Base-by-base conservation (phyloP, 2,113 vertebrate genomes). In the Silurus asotus region DNA sequence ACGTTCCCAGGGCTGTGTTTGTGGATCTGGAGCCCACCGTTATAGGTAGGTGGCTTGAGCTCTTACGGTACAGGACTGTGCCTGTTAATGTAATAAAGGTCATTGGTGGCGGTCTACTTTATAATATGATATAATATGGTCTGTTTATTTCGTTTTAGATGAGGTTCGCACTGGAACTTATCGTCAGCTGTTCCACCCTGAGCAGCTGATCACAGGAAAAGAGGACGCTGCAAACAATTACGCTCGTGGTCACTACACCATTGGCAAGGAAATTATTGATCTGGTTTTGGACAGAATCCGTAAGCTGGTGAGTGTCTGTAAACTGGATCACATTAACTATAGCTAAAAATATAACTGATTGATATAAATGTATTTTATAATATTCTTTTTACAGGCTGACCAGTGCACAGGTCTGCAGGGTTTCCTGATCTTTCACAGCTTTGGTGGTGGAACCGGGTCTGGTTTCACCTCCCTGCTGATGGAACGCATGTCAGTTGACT, bases 401-500 rank as follows among this genome's bases (percentile, higher is more conserved):
- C 92, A 92, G 88, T 92, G 91, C 89, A 92, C 91, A 74, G 91
- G 28, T 37, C 28, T 37, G 28, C 28, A 37, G 28, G 28, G 28
- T 37, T 37, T 37, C 28, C 28, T 37, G 91, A 90, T 92, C 55
- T 91, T 92, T 88, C 92, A 92, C 88, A 92, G 91, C 90, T 92
- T 92, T 72, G 91, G 91, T 83, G 92, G 93, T 89, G 92, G 91
- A 62, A 93, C 94, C 17, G 94, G 94, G 61, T 94, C 94, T 61
- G 93, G 94, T 87, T 94, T 94, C 91, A 94, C 94, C 89, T 98
- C 97, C 84, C 91, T 99, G 82, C 93, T 98, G 90, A 98, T 98
- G 97, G 97, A 98, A 86, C 96, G 96, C 48, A 95, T 99, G 81
- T 99, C 97, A 7, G 90, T 96, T 0, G 97, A 98, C 77, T 98